Conservation (phyloP, 1,140 invertebrate species). For the Probaryconus sp. region DNA sequence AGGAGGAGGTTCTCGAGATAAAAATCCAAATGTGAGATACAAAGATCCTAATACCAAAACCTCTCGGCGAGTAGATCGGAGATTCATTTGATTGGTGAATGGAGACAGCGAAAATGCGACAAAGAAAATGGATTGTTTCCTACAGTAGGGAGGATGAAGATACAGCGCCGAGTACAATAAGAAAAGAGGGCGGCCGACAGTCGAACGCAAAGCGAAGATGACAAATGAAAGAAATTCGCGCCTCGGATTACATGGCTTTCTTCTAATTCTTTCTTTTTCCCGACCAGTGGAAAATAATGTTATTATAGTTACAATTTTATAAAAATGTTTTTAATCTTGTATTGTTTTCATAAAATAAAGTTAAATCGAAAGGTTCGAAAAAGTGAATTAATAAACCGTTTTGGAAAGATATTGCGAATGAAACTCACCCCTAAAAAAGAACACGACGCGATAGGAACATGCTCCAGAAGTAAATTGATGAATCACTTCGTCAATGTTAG, state of each 20-base stretch:
- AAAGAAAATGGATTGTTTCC: constrained; percentile 51
- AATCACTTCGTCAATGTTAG: constrained; percentile 16
- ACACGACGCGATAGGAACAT: neutral
- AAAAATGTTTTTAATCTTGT: no score
- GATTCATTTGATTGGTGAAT: constrained; percentile 57
- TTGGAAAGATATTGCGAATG: no score
- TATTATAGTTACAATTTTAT: no score
- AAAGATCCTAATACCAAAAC: constrained; percentile 32
- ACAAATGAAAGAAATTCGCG: constrained; percentile 73
- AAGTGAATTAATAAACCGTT: neutral
- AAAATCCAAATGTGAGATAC: constrained; percentile 31
- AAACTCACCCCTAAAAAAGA: no score
- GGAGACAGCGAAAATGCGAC: constrained; percentile 44
- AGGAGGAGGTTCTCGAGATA: constrained; percentile 22
- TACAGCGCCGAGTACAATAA: constrained; percentile 66
- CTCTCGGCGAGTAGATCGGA: constrained; percentile 40
- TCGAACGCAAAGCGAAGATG: constrained; percentile 73
- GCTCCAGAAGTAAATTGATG: constrained; percentile 11
- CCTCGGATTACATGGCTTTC: no score
- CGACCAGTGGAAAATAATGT: no score
- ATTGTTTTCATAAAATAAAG: no score
- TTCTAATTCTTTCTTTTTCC: no score
- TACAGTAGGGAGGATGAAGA: constrained; percentile 64
- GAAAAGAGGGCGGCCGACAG: constrained; percentile 63
- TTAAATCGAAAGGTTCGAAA: neutral